phyloP scores from a whole-genome alignment of 2,113 vertebrate genomes.

The Bufo bufo region DNA sequence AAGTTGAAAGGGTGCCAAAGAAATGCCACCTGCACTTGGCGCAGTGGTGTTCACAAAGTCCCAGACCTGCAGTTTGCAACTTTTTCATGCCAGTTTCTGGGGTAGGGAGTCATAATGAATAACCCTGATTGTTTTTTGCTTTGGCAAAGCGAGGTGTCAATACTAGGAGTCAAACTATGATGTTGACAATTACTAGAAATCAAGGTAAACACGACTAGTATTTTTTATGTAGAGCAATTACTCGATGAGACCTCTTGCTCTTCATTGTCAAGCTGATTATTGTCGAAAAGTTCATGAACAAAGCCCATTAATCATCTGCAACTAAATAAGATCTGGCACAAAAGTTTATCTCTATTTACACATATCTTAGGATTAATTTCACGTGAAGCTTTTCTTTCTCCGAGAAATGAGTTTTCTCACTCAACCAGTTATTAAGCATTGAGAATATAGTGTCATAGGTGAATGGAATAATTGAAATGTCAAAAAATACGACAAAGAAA shows the following conservation, averaged over 20 bases:
- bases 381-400: background rate
- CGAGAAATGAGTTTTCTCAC: background rate
- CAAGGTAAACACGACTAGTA: conserved; percentile 21
- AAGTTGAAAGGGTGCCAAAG: no score
- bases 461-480: background rate
- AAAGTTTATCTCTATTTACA: conserved; percentile 21
- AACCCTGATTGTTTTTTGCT: background rate
- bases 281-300: conserved; percentile 29
- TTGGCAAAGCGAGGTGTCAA: conserved; percentile 4
- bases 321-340: conserved; percentile 2
- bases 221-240: conserved; percentile 33
- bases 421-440: background rate
- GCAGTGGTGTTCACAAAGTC: no score
- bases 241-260: background rate
- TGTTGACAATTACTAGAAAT: background rate
- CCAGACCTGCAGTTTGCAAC: no score
- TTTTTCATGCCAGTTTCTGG: no score
- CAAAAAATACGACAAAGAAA: background rate
- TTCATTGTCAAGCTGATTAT: background rate
- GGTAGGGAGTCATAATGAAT: no score
- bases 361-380: conserved; percentile 19
- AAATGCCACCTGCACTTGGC: no score
- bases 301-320: conserved; percentile 32
- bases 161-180: background rate
- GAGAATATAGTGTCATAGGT: background rate